phyloP scores from a whole-genome alignment of 1,140 invertebrate species.

The Elymnias hypermnestra region DNA sequence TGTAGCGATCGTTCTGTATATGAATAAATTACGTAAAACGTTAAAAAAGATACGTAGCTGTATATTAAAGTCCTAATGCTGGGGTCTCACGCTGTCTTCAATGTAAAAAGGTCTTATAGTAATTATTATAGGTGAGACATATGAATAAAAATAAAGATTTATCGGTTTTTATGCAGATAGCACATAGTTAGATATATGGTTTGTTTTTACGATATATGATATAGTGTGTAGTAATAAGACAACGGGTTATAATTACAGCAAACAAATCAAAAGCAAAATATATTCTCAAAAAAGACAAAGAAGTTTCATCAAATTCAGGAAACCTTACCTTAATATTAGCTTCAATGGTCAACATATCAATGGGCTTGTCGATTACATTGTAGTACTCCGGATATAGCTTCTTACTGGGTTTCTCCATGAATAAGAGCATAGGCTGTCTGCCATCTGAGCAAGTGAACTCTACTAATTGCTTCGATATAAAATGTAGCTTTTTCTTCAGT shows the following conservation, averaged over 20 bases:
- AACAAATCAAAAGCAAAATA: too few relatives aligned
- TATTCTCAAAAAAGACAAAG: too few relatives aligned
- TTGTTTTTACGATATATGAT: too few relatives aligned
- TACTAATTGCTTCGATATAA: slow-evolving; percentile 84
- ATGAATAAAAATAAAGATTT: neutral
- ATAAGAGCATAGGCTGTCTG: slow-evolving; percentile 91
- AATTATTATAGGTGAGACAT: neutral
- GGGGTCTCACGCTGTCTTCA: too few relatives aligned
- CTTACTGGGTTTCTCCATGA: slow-evolving; percentile 97
- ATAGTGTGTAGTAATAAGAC: too few relatives aligned
- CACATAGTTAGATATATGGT: neutral
- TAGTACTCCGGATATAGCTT: slow-evolving; percentile 98
- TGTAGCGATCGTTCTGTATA: slow-evolving; percentile 77
- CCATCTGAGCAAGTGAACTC: slow-evolving; percentile 88
- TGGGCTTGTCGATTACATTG: slow-evolving; percentile 94
- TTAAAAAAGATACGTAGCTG: neutral
- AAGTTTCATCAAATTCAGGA: too few relatives aligned
- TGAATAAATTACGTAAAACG: neutral
- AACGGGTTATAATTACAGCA: too few relatives aligned
- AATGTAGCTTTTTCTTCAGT: slow-evolving; percentile 84
- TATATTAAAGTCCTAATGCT: too few relatives aligned
- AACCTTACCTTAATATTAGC: slow-evolving; percentile 88
- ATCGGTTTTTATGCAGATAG: neutral
- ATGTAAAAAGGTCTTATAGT: too few relatives aligned
- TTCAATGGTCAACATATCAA: slow-evolving; percentile 96